Evolutionary conservation across 2,888 invertebrate genomes (phyloP).

Genomic region (Phyllotreta striolata): DNA sequence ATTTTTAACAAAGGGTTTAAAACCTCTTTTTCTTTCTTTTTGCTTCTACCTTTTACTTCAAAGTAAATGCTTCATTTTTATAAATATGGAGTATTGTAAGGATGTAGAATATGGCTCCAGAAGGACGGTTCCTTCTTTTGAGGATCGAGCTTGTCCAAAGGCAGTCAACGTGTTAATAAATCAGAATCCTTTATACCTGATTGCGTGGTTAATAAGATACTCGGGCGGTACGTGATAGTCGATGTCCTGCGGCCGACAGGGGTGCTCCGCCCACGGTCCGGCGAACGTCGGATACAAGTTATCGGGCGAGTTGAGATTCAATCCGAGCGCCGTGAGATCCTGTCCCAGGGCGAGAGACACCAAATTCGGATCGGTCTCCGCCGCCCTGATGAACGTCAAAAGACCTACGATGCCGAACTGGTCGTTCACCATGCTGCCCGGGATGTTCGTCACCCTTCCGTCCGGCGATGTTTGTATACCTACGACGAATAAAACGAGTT

Average conservation of each 20-base stretch:
- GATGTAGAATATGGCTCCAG: background rate
- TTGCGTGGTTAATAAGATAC: constrained; percentile 96
- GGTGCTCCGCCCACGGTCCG: constrained; percentile 98
- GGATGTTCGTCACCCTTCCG: constrained; percentile 99
- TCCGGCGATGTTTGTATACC: constrained; percentile 96
- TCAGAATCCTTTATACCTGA: constrained; percentile 67
- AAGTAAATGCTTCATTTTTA: too few species aligned
- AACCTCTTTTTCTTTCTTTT: too few species aligned
- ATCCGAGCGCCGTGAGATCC: constrained; percentile 96
- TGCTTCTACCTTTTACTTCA: too few species aligned
- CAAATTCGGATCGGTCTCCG: constrained; percentile 96
- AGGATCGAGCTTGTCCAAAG: background rate
- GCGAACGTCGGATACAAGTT: constrained; percentile 98
- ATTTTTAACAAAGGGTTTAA: background rate
- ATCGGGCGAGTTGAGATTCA: constrained; percentile 98
- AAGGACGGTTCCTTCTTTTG: constrained; percentile 2
- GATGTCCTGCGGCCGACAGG: constrained; percentile 98
- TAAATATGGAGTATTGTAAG: too few species aligned
- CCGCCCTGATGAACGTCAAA: constrained; percentile 96
- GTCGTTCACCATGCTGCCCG: constrained; percentile 97
- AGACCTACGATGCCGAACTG: constrained; percentile 99
- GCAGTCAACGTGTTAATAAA: background rate
- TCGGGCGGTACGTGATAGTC: constrained; percentile 98
- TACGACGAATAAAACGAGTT: constrained; percentile 40
- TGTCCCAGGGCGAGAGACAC: constrained; percentile 97